Evolutionary conservation across 2,113 vertebrate species (phyloP), one percentile per base, ranked within the genome.

Genomic region (Vulpes lagopus): DNA sequence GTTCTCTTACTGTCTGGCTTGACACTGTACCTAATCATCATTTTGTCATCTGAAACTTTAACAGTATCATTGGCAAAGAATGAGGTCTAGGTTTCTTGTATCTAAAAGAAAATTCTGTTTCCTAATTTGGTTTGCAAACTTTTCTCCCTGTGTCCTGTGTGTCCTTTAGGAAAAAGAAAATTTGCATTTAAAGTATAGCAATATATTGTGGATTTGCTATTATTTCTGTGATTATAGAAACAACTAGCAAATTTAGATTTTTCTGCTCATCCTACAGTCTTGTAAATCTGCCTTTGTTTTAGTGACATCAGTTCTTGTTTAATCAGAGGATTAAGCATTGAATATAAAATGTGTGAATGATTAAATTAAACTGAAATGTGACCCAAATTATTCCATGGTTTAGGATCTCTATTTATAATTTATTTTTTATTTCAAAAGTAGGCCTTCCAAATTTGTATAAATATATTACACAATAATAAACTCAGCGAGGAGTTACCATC

Each of bases 1-100:
- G 20, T 59, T 81, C 12, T 67, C 73, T 86, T 78, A 64, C 38
- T 92, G 14, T 73, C 60, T 81, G 74, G 32, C 10, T 86, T 90
- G 82, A 74, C 20, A 69, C 25, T 1, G 2, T 65, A 85, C 55
- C 74, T 51, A 80, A 57, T 60, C 20, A 90, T 67, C 25, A 53
- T 80, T 91, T 97, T 94, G 55, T n/a, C 35, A 64, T 64, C 60
- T 86, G 55, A 94, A 97, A 97, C 74, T 96, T 97, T 80, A 35
- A 30, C 32, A 84, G 27, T 57, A 65, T 67, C 19, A 23, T 11
- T 89, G 65, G n/a, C 25, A 87, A 94, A 82, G 27, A 14, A 62
- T 55, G 74, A 83, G 12, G 1, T 74, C 11, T 59, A 65, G 91
- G 3, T 83, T 89, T 84, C 20, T 69, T 87, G 69, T 53, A 25